Evolutionary conservation across 2,113 vertebrate species (phyloP), one percentile per base, ranked within the genome.

Genomic region (Chlorodrepanis virens): DNA sequence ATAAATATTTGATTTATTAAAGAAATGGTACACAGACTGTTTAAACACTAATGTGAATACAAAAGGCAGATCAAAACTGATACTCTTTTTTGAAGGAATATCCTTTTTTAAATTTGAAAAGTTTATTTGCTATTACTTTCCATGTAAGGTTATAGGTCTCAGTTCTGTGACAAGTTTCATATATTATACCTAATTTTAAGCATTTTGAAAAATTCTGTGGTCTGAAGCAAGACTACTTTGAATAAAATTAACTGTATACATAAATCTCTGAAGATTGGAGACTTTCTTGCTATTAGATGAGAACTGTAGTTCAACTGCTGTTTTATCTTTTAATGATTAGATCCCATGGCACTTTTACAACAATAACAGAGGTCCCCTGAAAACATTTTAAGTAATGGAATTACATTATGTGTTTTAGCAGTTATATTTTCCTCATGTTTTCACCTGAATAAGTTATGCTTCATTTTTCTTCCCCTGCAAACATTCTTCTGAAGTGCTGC

Each of bases 311-410:
- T 87, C 74, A 65, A 6, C 29, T 42, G 13, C 81, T 89, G 14
- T 24, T 93, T 94, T 89, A 75, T 87, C 77, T 92, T 81, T 68
- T 56, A 59, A 52, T 87, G 49, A 42, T 91, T 84, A 94, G 69
- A 83, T 82, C 21, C 78, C 28, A 11, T 56, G 25, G 40, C 40
- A 76, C n/a, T 94, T 94, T 68, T 78, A 57, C 49, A 87, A 69
- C 40, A 76, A 56, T 82, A 72, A 60, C 4, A 89, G 83, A 83
- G 18, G 40, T 90, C n/a, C n/a, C 23, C 29, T 91, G 70, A 79
- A 87, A 94, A 68, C 1, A 1, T 78, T 91, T 49, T 25, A 82
- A 87, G 65, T 84, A 64, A 82, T 52, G n/a, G 44, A 87, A 68
- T 93, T 82, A 79, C 25, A 33, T 68, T 49, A 42, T 49, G 11